These are phyloP conservation scores for Burhinus bistriatus DNA, from an alignment of 2,113 vertebrate genomes.

Conservation along the genomic window DNA sequence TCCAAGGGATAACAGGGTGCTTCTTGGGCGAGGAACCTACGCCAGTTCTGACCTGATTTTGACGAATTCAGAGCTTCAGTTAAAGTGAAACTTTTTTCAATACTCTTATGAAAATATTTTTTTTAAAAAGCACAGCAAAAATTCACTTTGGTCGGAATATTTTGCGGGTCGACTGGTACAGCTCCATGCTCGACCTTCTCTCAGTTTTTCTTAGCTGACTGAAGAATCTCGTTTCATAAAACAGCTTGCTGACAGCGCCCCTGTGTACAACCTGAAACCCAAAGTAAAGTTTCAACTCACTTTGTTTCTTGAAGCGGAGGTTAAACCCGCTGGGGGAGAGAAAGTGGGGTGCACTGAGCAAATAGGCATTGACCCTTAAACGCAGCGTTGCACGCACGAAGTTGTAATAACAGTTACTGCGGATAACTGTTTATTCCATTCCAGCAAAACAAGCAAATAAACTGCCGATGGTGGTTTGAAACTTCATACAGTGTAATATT, in stretches of 20 bases:
- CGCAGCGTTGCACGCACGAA: neutral
- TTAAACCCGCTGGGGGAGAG: neutral
- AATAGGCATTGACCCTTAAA: constrained; percentile 19
- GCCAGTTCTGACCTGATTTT: fast-evolving
- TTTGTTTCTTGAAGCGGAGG: neutral
- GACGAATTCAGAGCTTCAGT: neutral
- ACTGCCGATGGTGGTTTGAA: constrained; percentile 61
- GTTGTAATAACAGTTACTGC: neutral
- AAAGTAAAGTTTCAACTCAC: neutral
- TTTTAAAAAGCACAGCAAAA: neutral
- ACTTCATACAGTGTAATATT: constrained; percentile 67
- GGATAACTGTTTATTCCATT: constrained; percentile 45
- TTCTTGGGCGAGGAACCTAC: neutral
- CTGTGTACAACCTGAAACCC: neutral
- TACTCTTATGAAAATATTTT: neutral
- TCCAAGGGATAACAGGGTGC: neutral
- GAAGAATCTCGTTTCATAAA: neutral
- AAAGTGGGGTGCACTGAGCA: neutral
- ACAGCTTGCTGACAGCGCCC: fast-evolving
- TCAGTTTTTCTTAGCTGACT: fast-evolving
- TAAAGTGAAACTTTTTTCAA: neutral
- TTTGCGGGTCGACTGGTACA: neutral
- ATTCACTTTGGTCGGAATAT: neutral
- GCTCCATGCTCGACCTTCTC: fast-evolving
- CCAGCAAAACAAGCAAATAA: constrained; percentile 71